Percentiles rank a stretch among this genome's conserved stretches.
phyloP scores from a whole-genome alignment of 2,888 invertebrate species.

The Phaonia tiefii region DNA sequence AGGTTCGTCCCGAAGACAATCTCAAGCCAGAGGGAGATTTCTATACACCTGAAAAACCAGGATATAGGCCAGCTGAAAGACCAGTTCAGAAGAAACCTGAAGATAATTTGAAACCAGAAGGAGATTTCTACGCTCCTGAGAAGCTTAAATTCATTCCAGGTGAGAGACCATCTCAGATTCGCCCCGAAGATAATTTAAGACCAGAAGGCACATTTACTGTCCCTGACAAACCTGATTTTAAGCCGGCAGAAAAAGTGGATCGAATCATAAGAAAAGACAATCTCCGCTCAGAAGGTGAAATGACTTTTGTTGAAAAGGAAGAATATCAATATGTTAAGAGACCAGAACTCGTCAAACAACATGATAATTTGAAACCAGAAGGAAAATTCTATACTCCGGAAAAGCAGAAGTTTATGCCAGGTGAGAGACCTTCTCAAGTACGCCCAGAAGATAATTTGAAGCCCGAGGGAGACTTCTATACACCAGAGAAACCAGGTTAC shows the following conservation, averaged over 20 bases:
- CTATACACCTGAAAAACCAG: constrained; percentile 80
- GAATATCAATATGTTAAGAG: constrained; percentile 78
- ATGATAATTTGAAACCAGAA: constrained; percentile 71
- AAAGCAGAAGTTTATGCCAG: constrained; percentile 75
- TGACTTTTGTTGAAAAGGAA: constrained; percentile 80
- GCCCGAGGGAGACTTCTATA: constrained; percentile 82
- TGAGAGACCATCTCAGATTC: constrained; percentile 77
- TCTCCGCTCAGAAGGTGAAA: constrained; percentile 77
- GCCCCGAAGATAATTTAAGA: constrained; percentile 82
- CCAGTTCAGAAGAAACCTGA: constrained; percentile 81
- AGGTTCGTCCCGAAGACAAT: constrained; percentile 82
- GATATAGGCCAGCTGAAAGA: constrained; percentile 74
- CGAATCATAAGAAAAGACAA: constrained; percentile 83
- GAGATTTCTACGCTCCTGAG: constrained; percentile 70
- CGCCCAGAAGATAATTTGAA: constrained; percentile 82
- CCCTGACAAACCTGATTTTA: constrained; percentile 75
- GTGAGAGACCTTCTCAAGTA: constrained; percentile 77
- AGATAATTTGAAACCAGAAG: constrained; percentile 76
- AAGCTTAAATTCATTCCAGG: constrained; percentile 76
- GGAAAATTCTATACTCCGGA: constrained; percentile 70
- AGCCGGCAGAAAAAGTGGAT: constrained; percentile 79
- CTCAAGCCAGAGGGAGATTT: constrained; percentile 82
- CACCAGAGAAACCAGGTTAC: constrained; percentile 79
- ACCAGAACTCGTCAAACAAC: constrained; percentile 74
- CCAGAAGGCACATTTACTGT: constrained; percentile 82